phyloP scores from a whole-genome alignment of 2,113 vertebrate genomes.

The Festucalex cinctus region DNA sequence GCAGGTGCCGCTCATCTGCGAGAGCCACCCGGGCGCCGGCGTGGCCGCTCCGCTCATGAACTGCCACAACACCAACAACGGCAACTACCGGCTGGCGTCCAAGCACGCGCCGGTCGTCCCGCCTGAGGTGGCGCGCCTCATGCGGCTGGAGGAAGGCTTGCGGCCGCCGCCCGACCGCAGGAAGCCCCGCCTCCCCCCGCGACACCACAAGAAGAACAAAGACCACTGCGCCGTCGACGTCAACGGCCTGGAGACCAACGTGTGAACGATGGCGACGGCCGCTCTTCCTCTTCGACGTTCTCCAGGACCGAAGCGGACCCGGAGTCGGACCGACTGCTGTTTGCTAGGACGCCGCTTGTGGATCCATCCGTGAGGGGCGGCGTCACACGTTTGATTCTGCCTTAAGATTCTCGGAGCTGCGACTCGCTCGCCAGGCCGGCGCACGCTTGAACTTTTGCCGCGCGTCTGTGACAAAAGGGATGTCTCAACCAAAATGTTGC shows the following conservation, averaged over 20 bases:
- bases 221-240: conserved; percentile 91
- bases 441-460: not conserved
- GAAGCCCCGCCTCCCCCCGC: conserved; percentile 68
- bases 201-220: conserved; percentile 74
- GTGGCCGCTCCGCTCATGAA: conserved; percentile 78
- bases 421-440: not conserved
- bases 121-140: conserved; percentile 74
- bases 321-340: not conserved
- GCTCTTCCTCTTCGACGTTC: not conserved
- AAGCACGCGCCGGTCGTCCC: conserved; percentile 73
- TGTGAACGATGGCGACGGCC: conserved; percentile 34
- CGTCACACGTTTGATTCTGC: conserved; percentile 46
- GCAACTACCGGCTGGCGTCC: conserved; percentile 70
- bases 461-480: not conserved
- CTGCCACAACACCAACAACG: conserved; percentile 89
- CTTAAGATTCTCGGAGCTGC: conserved; percentile 56
- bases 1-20: conserved; percentile 83
- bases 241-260: conserved; percentile 88
- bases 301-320: not conserved
- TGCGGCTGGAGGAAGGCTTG: conserved; percentile 82
- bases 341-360: not conserved
- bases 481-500: too few relatives aligned
- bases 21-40: conserved; percentile 79
- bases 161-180: conserved; percentile 66
- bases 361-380: conserved; percentile 10